Evolutionary conservation across 2,888 invertebrate species (phyloP).

Genomic region (Rhagonycha lutea): DNA sequence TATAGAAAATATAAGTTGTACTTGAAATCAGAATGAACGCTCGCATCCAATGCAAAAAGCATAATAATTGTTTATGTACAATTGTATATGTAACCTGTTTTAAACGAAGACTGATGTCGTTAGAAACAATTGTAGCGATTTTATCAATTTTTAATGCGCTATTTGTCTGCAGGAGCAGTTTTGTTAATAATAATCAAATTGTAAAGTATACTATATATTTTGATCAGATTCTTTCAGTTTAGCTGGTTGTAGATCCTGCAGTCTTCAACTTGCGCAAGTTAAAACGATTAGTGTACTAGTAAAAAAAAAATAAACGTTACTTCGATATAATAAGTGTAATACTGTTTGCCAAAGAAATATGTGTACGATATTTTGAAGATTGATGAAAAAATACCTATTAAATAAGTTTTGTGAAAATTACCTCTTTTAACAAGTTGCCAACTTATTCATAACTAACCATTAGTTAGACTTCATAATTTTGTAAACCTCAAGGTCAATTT

Average conservation of each 20-base stretch:
- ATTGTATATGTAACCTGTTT: slow-evolving; percentile 50
- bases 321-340: not conserved
- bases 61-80: slow-evolving; percentile 51
- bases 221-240: not conserved
- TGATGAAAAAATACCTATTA: not conserved
- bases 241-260: not conserved
- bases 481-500: not conserved
- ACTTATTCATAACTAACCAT: not conserved
- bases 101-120: slow-evolving; percentile 53
- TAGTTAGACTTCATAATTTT: not conserved
- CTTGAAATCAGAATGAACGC: slow-evolving; percentile 41
- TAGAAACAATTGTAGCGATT: slow-evolving; percentile 35
- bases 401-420: not conserved
- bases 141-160: slow-evolving; percentile 3
- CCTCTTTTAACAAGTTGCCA: not conserved
- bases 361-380: not conserved
- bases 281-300: not conserved
- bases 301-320: not conserved
- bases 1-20: slow-evolving; percentile 33
- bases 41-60: slow-evolving; percentile 34
- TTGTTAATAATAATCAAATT: not conserved
- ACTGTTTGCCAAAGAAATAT: not conserved
- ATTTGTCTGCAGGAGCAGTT: slow-evolving; percentile 7
- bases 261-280: not conserved
- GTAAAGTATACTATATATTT: not conserved